phyloP scores from a whole-genome alignment of 2,113 vertebrate genomes.

The Diadophis punctatus region DNA sequence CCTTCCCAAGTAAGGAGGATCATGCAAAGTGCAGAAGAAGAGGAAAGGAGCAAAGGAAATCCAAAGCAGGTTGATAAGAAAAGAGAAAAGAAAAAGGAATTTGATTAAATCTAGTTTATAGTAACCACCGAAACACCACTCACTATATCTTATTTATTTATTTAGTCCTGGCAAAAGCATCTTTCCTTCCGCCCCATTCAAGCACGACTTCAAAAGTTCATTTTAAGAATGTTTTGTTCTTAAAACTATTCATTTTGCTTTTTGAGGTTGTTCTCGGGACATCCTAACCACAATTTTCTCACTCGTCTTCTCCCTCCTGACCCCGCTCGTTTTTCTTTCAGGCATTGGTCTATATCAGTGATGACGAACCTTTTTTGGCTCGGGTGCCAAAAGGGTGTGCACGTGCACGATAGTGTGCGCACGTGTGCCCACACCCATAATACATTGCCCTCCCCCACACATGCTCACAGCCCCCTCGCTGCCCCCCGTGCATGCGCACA shows the following conservation, averaged over 20 bases:
- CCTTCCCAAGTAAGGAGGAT: not conserved
- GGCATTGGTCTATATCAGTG: not conserved
- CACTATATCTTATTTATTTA: not conserved
- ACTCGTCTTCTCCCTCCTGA: not conserved
- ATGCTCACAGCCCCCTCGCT: no score
- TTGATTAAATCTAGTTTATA: not conserved
- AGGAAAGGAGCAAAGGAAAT: not conserved
- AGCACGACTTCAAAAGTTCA: not conserved
- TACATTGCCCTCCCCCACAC: no score
- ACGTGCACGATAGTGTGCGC: no score
- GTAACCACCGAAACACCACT: not conserved
- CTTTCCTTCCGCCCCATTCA: not conserved
- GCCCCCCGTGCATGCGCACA: no score
- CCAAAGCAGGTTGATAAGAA: not conserved
- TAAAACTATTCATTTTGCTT: not conserved
- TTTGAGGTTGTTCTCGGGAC: not conserved
- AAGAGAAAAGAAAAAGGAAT: not conserved
- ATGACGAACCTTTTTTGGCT: no score
- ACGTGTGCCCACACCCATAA: no score
- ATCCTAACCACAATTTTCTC: not conserved
- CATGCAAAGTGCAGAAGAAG: not conserved
- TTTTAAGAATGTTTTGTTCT: not conserved
- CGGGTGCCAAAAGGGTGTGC: no score
- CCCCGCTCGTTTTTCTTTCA: not conserved
- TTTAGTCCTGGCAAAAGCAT: not conserved